Evolutionary conservation across 2,888 invertebrate species (phyloP), one percentile per base, ranked within the genome.

Genomic region (Lottia scabra): DNA sequence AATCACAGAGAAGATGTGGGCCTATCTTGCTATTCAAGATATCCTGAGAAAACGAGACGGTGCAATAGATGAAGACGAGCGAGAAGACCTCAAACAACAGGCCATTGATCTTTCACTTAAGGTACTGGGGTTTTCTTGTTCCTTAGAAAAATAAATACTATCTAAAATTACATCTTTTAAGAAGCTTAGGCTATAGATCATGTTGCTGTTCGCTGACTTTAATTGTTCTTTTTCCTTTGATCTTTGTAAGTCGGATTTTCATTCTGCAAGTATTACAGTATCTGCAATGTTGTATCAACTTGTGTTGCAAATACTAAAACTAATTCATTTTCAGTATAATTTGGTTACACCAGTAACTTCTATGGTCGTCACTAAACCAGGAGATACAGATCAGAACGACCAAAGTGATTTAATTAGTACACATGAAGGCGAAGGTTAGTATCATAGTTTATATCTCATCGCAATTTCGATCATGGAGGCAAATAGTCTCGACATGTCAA

Each of bases 311-410:
- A n/a, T n/a, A n/a, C n/a, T n/a, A n/a, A n/a, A n/a, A n/a, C n/a
- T 81, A 26, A 8, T 73, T 5, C 67, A 8, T 62, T 67, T 79
- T 10, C 81, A 87, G 92, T 93, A 93, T 81, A 91, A 91, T 63
- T 93, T 94, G 85, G 94, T 94, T n/a, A 94, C 93, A 0, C 92
- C 93, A 8, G 90, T 94, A 70, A 93, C 93, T 12, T 93, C 93
- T 0, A 88, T 94, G 80, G 93, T 94, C 26, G 93, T 94, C 2
- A 93, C 93, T 16, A 93, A 93, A 82, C 82, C 81, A 0, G 81
- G 81, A 13, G 56, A 71, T 26, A 64, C 71, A 26, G 75, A 77
- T 19, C 27, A 69, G 12, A 67, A 68, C 1, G 56, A 72, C 26
- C 38, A 67, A 10, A 56, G 56, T 23, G 56, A 56, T 56, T 8